These are phyloP conservation scores for Acanthurus lineatus DNA, from an alignment of 2,797 vertebrate species.

Conservation along the genomic window DNA sequence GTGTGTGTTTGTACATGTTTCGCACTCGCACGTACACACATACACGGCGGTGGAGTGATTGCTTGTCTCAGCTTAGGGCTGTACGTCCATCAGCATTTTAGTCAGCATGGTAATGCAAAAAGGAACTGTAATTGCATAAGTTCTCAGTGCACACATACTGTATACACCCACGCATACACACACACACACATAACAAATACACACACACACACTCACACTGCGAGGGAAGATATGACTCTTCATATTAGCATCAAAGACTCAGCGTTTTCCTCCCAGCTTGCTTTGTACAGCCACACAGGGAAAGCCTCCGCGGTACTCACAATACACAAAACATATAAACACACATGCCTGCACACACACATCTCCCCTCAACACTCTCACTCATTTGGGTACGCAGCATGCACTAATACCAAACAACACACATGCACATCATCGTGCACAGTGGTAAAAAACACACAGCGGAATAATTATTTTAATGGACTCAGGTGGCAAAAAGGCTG, in stretches of 20 bases:
- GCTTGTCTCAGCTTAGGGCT: slow-evolving; percentile 73
- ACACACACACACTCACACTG: slow-evolving; percentile 48
- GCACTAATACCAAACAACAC: slow-evolving; percentile 14
- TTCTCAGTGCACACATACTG: slow-evolving; percentile 57
- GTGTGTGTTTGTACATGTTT: slow-evolving; percentile 43
- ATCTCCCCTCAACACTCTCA: background rate
- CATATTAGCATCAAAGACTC: slow-evolving; percentile 78
- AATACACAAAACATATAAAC: slow-evolving; percentile 51
- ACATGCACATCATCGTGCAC: background rate
- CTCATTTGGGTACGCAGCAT: background rate
- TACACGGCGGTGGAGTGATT: slow-evolving; percentile 39
- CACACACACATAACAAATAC: slow-evolving; percentile 52
- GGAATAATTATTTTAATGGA: slow-evolving; percentile 27
- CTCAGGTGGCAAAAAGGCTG: slow-evolving; percentile 7
- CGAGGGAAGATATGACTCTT: slow-evolving; percentile 71
- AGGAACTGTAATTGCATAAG: slow-evolving; percentile 73
- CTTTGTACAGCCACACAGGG: slow-evolving; percentile 63
- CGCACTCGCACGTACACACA: slow-evolving; percentile 13
- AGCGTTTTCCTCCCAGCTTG: slow-evolving; percentile 49
- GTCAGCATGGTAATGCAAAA: slow-evolving; percentile 55
- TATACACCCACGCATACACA: slow-evolving; percentile 45
- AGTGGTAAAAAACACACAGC: background rate
- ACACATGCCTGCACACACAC: slow-evolving; percentile 30
- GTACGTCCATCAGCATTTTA: slow-evolving; percentile 71
- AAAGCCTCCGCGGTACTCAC: slow-evolving; percentile 53